A percentile compares a stretch with the other conserved stretches of the same genome.
These are phyloP conservation scores for Lytechinus variegatus DNA, from an alignment of 35 echinoderm and acorn worm genomes.

Conservation along the genomic window DNA sequence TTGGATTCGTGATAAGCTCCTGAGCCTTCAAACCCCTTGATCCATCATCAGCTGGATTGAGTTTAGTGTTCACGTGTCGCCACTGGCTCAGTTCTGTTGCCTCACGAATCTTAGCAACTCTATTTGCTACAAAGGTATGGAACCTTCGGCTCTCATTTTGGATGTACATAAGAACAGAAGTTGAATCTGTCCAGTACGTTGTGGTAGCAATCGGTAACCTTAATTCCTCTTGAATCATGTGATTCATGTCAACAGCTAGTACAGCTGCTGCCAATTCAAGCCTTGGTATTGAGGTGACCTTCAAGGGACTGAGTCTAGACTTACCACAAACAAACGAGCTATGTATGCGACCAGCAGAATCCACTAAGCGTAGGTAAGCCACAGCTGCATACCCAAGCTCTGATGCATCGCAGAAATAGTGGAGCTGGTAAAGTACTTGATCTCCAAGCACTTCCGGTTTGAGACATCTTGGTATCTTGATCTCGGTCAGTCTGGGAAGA, in stretches of 20 bases:
- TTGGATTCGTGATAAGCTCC: background rate
- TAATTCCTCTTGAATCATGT: slow-evolving; percentile 5
- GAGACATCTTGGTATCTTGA: slow-evolving; percentile 62
- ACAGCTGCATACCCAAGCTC: slow-evolving; percentile 51
- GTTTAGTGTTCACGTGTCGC: slow-evolving; percentile 63
- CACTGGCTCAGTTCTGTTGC: slow-evolving; percentile 33
- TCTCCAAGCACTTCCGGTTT: slow-evolving; percentile 29
- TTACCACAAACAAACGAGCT: slow-evolving; percentile 58
- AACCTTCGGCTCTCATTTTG: too few species aligned
- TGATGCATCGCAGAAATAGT: slow-evolving; percentile 73
- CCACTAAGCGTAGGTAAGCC: slow-evolving; percentile 44
- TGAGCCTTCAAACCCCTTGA: slow-evolving; percentile 54
- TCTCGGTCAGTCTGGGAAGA: slow-evolving; percentile 47
- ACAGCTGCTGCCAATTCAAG: slow-evolving; percentile 72
- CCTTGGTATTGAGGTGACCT: slow-evolving; percentile 57
- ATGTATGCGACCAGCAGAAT: slow-evolving; percentile 24
- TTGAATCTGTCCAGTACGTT: too few species aligned
- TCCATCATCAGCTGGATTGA: slow-evolving; percentile 71
- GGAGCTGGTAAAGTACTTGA: slow-evolving; percentile 30
- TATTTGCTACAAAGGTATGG: too few species aligned
- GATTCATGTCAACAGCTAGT: background rate
- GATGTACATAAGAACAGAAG: too few species aligned
- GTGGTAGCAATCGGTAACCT: too few species aligned
- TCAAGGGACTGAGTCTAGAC: slow-evolving; percentile 60
- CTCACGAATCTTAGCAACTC: slow-evolving; percentile 24